phyloP scores from a whole-genome alignment of 2,888 invertebrate species.

The Torymus texanus region DNA sequence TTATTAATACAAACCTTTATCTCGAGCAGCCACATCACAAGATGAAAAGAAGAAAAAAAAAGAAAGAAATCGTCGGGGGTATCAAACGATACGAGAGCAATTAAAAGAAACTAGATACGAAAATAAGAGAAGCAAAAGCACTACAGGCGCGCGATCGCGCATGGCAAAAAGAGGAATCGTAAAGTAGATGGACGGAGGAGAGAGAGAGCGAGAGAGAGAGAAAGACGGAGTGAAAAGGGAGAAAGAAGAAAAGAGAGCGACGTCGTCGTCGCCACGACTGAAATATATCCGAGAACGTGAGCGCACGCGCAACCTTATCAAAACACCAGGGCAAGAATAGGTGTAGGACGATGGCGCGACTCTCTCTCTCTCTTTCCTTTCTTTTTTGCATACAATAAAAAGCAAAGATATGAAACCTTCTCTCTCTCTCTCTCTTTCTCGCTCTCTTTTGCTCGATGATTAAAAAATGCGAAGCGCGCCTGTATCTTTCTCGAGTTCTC shows the following conservation, averaged over 20 bases:
- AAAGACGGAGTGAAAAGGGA: slow-evolving; percentile 5
- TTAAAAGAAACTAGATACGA: slow-evolving; percentile 28
- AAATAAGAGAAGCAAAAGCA: background rate
- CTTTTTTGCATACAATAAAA: slow-evolving; percentile 31
- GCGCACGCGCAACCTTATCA: slow-evolving; percentile 40
- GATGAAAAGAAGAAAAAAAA: background rate
- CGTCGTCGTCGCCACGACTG: slow-evolving; percentile 40
- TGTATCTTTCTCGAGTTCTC: background rate
- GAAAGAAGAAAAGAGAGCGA: slow-evolving; percentile 35
- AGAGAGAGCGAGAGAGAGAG: background rate
- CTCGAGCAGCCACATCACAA: background rate
- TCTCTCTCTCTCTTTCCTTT: background rate
- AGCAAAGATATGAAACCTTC: background rate
- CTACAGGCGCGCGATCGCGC: too few species aligned
- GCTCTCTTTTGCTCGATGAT: slow-evolving; percentile 7
- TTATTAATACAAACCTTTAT: background rate
- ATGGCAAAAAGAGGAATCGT: background rate
- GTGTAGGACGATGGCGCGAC: slow-evolving; percentile 30
- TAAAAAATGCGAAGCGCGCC: slow-evolving; percentile 32
- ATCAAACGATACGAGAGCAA: background rate
- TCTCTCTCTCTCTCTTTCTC: background rate
- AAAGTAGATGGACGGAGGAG: slow-evolving; percentile 5
- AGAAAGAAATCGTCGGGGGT: background rate
- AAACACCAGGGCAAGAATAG: slow-evolving; percentile 44
- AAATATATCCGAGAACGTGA: slow-evolving; percentile 32